A percentile compares a stretch with the other conserved stretches of the same genome.
Evolutionary conservation across 2,113 vertebrate genomes (phyloP).

Genomic region (Caranx melampygus): DNA sequence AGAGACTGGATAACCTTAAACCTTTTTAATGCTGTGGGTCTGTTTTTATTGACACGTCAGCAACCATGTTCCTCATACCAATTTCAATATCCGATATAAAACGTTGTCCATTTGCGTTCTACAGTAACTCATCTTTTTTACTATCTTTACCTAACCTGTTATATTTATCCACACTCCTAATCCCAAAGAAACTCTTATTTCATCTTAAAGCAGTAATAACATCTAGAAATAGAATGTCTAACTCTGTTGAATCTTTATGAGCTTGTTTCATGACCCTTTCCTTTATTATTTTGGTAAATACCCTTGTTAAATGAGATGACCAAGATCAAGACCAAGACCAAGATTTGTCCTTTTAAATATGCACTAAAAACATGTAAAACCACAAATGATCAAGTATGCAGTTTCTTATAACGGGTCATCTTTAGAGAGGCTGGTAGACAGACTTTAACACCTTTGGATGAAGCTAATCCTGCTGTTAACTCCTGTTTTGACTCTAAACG

Average conservation of each 20-base stretch:
- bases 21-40: background rate
- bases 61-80: background rate
- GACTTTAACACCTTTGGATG: background rate
- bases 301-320: background rate
- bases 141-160: background rate
- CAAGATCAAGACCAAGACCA: too few species aligned
- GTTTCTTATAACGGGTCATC: background rate
- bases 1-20: conserved; percentile 21
- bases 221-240: background rate
- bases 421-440: background rate
- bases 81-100: background rate
- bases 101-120: background rate
- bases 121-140: background rate
- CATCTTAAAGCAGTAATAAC: conserved; percentile 11
- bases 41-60: conserved; percentile 11
- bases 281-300: background rate
- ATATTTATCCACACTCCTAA: background rate
- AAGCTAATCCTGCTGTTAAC: too few species aligned
- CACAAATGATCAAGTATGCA: too few species aligned
- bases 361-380: background rate
- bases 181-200: background rate
- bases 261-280: background rate
- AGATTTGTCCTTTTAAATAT: background rate
- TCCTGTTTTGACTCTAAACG: too few species aligned
- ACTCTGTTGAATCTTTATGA: conserved; percentile 43